Evolutionary conservation across 2,113 vertebrate species (phyloP).

Genomic region (Myanophis thanlyinensis): DNA sequence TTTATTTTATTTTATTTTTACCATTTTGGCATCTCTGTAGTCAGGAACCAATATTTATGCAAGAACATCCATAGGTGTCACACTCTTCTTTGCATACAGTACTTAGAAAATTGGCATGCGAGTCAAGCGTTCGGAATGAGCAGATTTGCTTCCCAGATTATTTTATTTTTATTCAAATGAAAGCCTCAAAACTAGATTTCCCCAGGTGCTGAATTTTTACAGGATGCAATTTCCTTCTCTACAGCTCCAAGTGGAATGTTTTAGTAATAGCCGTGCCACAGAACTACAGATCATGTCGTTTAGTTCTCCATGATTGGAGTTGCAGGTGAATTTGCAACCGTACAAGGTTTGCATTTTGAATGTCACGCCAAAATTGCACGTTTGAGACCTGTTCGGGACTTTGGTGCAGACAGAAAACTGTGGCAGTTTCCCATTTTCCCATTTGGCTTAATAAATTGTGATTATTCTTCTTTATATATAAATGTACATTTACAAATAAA

Average conservation of each 20-base stretch:
- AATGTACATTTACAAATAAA: neutral
- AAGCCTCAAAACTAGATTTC: neutral
- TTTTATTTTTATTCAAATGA: neutral
- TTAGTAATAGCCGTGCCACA: neutral
- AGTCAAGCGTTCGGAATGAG: neutral
- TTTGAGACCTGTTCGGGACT: neutral
- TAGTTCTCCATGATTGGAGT: neutral
- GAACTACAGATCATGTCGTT: neutral
- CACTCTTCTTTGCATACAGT: neutral
- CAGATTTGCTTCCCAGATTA: neutral
- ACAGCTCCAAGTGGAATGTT: neutral
- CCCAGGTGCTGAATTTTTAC: neutral
- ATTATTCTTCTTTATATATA: slow-evolving; percentile 7
- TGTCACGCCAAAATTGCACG: no score
- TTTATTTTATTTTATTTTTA: neutral
- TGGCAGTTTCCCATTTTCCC: neutral
- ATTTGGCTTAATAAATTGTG: neutral
- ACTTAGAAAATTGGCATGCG: neutral
- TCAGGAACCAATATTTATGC: neutral
- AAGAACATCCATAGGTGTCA: neutral
- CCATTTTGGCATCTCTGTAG: neutral
- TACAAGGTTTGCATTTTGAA: neutral
- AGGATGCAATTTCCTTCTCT: neutral
- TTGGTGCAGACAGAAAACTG: neutral
- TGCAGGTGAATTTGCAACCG: neutral